Conservation (phyloP, 2,888 invertebrate species). For the Adelphocoris suturalis region DNA sequence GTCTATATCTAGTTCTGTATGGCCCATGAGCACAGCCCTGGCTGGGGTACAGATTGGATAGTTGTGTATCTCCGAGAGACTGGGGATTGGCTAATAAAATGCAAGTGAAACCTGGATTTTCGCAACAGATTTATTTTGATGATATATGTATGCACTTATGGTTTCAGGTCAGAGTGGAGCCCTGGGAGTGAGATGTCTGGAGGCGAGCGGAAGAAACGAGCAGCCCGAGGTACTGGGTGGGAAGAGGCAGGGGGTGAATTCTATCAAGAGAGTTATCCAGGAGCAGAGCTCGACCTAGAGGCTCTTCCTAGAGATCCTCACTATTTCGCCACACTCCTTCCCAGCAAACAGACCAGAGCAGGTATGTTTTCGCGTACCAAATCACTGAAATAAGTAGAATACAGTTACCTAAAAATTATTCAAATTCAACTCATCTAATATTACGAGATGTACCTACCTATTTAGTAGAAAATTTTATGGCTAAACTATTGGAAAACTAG, state of each 20-base stretch:
- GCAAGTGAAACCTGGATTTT: no score
- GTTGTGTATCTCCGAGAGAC: no score
- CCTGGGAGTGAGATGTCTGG: conserved; percentile 80
- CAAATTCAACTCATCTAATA: no score
- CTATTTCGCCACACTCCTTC: conserved; percentile 87
- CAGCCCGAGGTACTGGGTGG: conserved; percentile 84
- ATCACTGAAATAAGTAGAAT: no score
- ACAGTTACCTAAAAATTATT: no score
- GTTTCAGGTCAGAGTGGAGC: conserved; percentile 68
- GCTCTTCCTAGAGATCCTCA: conserved; percentile 86
- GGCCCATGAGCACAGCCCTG: no score
- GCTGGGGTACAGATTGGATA: no score
- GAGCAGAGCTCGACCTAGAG: conserved; percentile 83
- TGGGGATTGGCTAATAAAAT: no score
- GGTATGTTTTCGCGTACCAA: conserved; percentile 64
- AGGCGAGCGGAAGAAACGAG: conserved; percentile 81
- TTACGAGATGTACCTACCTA: no score
- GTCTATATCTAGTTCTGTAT: no score
- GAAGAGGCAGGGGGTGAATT: conserved; percentile 92
- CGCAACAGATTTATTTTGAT: neutral
- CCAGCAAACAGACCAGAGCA: conserved; percentile 84
- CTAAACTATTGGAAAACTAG: no score
- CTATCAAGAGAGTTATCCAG: conserved; percentile 91
- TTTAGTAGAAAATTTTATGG: no score
- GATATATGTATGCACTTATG: neutral